Conservation (phyloP, 2,113 vertebrate genomes). For the Meriones unguiculatus region DNA sequence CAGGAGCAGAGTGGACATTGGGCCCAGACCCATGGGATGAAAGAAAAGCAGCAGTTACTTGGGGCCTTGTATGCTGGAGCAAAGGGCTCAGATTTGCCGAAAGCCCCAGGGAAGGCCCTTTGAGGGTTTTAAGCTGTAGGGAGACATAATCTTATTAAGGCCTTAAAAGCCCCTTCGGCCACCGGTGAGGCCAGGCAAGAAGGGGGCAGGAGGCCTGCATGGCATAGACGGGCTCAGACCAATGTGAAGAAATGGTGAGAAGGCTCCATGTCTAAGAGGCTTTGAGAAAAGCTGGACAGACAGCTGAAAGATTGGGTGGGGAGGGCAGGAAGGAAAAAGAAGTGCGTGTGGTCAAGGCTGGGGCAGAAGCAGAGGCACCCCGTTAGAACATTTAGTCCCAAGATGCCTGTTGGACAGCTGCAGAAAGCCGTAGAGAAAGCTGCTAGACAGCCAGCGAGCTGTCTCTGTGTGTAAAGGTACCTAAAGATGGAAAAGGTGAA, state of each 20-base stretch:
- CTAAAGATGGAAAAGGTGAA: not conserved
- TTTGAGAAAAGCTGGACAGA: not conserved
- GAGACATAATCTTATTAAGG: not conserved
- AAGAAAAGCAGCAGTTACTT: not conserved
- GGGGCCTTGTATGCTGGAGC: not conserved
- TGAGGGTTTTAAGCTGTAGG: not conserved
- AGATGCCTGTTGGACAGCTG: not conserved
- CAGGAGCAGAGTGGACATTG: not conserved
- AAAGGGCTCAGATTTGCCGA: not conserved
- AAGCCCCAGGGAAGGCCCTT: not conserved
- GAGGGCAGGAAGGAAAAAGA: not conserved
- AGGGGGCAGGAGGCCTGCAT: not conserved
- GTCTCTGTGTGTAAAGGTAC: not conserved
- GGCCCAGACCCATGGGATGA: not conserved
- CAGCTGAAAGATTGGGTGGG: not conserved
- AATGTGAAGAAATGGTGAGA: not conserved
- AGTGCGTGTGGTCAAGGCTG: not conserved
- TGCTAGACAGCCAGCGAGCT: not conserved
- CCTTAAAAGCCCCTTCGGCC: not conserved
- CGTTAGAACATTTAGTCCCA: not conserved
- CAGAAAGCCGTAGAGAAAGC: not conserved
- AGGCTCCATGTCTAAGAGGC: not conserved
- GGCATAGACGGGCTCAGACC: not conserved
- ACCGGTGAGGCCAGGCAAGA: rapidly evolving
- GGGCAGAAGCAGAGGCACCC: not conserved